Evolutionary conservation across 2,888 invertebrate genomes (phyloP).

Genomic region (Iphiclides podalirius): DNA sequence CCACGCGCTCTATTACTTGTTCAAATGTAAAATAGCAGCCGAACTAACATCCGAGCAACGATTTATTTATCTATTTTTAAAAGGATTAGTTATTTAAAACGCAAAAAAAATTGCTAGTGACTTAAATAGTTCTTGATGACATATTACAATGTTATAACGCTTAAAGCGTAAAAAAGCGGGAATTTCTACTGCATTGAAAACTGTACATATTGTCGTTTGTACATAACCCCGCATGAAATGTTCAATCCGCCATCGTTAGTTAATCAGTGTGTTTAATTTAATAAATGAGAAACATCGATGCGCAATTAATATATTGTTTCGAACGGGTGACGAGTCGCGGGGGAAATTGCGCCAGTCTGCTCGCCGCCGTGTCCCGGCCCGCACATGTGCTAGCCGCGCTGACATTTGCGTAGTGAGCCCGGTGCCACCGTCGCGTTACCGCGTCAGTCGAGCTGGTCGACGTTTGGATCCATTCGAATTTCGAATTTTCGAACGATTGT

Average conservation of each 20-base stretch:
- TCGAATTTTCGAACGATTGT: constrained; percentile 36
- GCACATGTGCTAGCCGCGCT: constrained; percentile 75
- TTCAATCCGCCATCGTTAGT: not conserved
- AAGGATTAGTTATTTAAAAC: no score
- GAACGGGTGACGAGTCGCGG: constrained; percentile 28
- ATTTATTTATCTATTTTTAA: no score
- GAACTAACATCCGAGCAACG: no score
- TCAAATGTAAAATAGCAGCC: constrained; percentile 1
- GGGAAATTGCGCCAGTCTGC: constrained; percentile 47
- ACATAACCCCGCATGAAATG: not conserved
- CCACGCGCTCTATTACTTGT: constrained; percentile 27
- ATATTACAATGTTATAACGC: no score
- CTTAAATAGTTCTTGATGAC: no score
- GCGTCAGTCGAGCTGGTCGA: constrained; percentile 47
- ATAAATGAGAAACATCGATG: not conserved
- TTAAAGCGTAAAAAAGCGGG: no score
- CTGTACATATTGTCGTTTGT: no score
- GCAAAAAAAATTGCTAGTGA: no score
- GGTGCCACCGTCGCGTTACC: constrained; percentile 58
- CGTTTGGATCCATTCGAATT: constrained; percentile 32
- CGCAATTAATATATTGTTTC: constrained; percentile 9
- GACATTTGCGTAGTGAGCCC: constrained; percentile 78
- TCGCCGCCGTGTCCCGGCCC: constrained; percentile 54
- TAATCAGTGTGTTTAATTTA: constrained; percentile 2
- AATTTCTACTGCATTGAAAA: no score